Percentiles rank a stretch among this genome's conserved stretches.
These are phyloP conservation scores for Drosophila meridiana DNA, from an alignment of 2,888 invertebrate species.

Conservation along the genomic window DNA sequence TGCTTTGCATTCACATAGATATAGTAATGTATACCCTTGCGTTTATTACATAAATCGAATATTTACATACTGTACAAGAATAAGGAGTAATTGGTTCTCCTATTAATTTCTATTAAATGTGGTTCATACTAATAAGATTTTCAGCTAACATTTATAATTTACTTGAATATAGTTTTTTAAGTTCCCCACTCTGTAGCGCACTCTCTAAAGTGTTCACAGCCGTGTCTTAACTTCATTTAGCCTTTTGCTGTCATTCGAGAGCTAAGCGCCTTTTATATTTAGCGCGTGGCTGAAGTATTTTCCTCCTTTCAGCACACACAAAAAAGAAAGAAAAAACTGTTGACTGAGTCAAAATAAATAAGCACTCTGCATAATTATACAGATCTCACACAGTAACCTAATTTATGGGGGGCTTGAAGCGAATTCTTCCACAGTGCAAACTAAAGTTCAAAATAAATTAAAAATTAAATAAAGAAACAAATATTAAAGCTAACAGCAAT, in stretches of 20 bases:
- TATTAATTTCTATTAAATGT: no score
- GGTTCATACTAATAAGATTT: no score
- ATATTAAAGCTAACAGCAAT: conserved; percentile 20
- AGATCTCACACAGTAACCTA: conserved; percentile 21
- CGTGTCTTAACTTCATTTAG: background rate
- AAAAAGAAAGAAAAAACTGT: conserved; percentile 5
- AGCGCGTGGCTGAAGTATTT: conserved; percentile 54
- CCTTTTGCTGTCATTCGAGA: conserved; percentile 30
- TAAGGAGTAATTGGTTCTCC: no score
- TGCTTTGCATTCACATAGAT: no score
- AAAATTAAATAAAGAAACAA: background rate
- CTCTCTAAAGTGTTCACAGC: background rate
- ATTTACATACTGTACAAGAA: no score
- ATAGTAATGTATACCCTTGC: no score
- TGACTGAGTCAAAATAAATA: conserved; percentile 10
- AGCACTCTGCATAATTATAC: background rate
- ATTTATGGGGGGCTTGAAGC: conserved; percentile 1
- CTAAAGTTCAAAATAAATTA: conserved; percentile 28
- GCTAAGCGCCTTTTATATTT: conserved; percentile 46
- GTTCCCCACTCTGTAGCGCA: background rate
- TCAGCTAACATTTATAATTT: no score
- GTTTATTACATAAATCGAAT: no score
- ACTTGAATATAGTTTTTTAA: no score
- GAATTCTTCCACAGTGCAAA: background rate
- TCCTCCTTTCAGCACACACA: conserved; percentile 24